These are phyloP conservation scores for Cinclus mexicanus DNA, from an alignment of 2,113 vertebrate species.

Conservation along the genomic window DNA sequence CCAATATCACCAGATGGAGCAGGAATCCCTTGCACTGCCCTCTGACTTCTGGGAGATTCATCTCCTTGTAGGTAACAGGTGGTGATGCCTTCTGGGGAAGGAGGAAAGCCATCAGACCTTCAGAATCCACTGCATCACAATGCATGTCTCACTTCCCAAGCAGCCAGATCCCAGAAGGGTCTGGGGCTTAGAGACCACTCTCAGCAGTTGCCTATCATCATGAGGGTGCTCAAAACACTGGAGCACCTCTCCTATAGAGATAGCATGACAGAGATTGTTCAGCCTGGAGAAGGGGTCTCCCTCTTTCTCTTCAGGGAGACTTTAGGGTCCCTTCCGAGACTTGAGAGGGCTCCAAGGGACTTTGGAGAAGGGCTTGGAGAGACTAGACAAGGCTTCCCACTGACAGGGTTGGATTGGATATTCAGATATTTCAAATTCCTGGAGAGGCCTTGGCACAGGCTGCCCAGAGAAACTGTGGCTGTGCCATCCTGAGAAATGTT, in stretches of 20 bases:
- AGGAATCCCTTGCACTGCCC: neutral
- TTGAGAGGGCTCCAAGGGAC: neutral
- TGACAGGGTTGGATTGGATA: neutral
- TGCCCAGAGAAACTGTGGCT: neutral
- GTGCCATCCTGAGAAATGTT: neutral
- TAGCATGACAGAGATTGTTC: neutral
- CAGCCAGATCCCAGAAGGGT: neutral
- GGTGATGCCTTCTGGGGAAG: neutral
- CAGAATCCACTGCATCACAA: fast-evolving
- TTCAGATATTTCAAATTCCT: no score
- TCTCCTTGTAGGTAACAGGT: neutral
- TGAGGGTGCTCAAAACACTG: neutral
- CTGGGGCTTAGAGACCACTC: fast-evolving
- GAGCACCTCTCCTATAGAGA: neutral
- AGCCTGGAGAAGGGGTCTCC: neutral
- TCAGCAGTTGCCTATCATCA: neutral
- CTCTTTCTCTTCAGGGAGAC: neutral
- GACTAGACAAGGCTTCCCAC: neutral
- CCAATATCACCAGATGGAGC: fast-evolving
- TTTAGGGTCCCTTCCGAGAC: neutral
- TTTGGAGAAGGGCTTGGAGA: neutral
- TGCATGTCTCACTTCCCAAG: no score
- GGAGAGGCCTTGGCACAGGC: neutral
- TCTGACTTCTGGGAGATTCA: neutral
- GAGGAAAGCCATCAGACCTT: neutral